Base-by-base conservation (phyloP, 2,113 vertebrate genomes). In the Columba livia region DNA sequence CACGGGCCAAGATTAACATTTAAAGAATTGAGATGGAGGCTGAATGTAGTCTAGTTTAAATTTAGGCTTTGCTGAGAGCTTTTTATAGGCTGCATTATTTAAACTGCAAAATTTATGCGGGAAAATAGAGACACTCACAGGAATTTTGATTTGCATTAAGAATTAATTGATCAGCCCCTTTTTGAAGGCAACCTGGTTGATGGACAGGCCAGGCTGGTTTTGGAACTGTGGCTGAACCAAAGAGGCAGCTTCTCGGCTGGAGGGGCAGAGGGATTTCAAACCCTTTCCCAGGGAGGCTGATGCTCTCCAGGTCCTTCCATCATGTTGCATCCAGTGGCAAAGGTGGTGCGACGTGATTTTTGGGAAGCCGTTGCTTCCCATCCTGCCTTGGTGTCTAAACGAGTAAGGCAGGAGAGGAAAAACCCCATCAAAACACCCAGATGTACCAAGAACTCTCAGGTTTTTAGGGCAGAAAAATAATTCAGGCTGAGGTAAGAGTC, bases 1-100 rank as follows among this genome's bases (percentile, higher is more conserved):
- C 1, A 26, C 1, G 1, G 81, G 89, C 91, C 95, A 95, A 97
- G 31, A 95, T 21, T 67, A 95, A 96, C 80, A 96, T 64, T 54
- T 26, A 15, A 61, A 67, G 48, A 67, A 20, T 7, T 25, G 72
- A 92, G 83, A 71, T 12, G 0, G 8, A 86, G 89, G 79, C 14
- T 1, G 4, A 81, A 70, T 18, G 10, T 12, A 83, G 79, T 83
- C 32, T 51, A 66, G 60, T 38, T 58, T 48, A 53, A 48, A 89
- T 89, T 78, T 42, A 23, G 83, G 86, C 78, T 69, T 56, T 67
- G 65, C 86, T 60, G 75, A 79, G 61, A 89, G 90, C 26, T 90
- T 93, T 90, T 89, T 72, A 81, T 20, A 87, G 77, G 53, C 8
- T 0, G 3, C 60, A 64, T 74, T 74, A 90, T 62, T 90, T 34